Evolutionary conservation across 2,888 invertebrate species (phyloP).

Genomic region (Apamea anceps): DNA sequence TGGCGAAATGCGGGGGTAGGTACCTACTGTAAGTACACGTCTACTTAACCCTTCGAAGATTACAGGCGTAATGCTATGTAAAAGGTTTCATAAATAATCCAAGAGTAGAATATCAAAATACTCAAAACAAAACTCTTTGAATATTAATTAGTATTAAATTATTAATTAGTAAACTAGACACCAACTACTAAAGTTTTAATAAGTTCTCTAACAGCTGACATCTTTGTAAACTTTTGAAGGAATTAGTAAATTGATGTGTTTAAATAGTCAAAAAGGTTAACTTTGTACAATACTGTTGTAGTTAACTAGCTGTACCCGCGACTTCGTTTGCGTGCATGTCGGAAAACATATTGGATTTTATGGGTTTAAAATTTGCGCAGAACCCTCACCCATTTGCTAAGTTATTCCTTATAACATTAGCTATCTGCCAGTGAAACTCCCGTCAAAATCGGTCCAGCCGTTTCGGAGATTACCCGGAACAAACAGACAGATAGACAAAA

Average conservation of each 20-base stretch:
- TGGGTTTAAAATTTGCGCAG: neutral
- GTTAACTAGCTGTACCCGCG: too few relatives aligned
- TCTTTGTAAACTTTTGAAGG: conserved; percentile 5
- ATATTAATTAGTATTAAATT: conserved; percentile 1
- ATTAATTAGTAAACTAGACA: conserved; percentile 22
- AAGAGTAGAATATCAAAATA: neutral
- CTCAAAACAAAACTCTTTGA: neutral
- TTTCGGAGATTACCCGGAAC: too few relatives aligned
- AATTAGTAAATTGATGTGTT: conserved; percentile 6
- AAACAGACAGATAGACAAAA: too few relatives aligned
- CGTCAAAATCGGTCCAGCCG: too few relatives aligned
- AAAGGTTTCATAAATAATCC: neutral
- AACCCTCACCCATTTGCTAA: too few relatives aligned
- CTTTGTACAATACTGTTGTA: neutral
- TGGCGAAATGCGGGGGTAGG: too few relatives aligned
- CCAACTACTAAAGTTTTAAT: conserved; percentile 39
- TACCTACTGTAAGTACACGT: neutral
- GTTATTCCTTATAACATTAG: too few relatives aligned
- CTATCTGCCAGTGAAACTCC: too few relatives aligned
- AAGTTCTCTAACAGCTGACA: conserved; percentile 29
- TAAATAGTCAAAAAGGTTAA: neutral
- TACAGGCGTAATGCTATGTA: neutral
- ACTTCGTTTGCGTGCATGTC: neutral
- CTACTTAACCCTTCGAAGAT: neutral
- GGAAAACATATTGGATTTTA: neutral